phyloP scores from a whole-genome alignment of 2,888 invertebrate species.

The Heliothis peltigera region DNA sequence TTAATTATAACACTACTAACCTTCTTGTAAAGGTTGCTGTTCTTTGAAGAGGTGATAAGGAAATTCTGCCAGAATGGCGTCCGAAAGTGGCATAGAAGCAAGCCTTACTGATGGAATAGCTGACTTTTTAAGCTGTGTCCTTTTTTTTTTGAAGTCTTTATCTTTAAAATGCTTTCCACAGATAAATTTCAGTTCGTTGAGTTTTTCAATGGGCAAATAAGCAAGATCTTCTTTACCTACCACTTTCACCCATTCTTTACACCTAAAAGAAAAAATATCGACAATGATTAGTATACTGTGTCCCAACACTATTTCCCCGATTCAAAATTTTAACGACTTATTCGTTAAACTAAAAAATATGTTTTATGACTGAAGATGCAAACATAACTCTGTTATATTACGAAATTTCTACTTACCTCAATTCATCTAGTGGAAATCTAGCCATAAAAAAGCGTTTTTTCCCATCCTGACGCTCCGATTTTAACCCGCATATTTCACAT shows the following conservation, averaged over 20 bases:
- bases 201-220: neutral
- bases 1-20: no score
- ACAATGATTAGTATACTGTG: no score
- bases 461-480: neutral
- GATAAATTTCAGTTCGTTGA: neutral
- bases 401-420: neutral
- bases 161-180: no score
- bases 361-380: neutral
- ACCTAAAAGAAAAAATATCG: no score
- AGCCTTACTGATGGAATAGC: no score
- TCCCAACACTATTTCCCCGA: no score
- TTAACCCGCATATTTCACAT: constrained; percentile 26
- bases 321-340: neutral
- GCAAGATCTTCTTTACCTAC: neutral
- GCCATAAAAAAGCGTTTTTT: constrained; percentile 26
- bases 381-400: no score
- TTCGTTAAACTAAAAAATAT: neutral
- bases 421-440: no score
- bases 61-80: neutral
- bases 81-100: no score
- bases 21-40: neutral
- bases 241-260: no score
- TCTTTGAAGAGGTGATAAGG: neutral
- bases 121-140: no score
- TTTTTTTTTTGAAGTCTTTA: no score